A percentile compares a stretch with the other conserved stretches of the same genome.
phyloP scores from a whole-genome alignment of 2,888 invertebrate species.

The Parnassius smintheus region DNA sequence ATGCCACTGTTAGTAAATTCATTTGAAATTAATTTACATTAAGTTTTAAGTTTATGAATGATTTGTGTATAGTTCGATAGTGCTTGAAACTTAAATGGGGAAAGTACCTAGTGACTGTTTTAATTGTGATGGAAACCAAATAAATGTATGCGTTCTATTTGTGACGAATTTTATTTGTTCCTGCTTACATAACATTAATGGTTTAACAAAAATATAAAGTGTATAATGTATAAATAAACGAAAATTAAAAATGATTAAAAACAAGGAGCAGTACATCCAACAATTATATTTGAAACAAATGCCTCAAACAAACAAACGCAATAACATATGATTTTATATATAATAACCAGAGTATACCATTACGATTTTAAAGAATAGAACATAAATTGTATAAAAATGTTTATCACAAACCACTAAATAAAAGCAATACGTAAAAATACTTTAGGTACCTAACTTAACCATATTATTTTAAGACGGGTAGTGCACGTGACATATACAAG shows the following conservation, averaged over 20 bases:
- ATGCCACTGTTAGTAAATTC: constrained; percentile 22
- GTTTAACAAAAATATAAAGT: not conserved
- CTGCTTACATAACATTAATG: not conserved
- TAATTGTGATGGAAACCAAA: constrained; percentile 68
- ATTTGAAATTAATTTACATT: constrained; percentile 34
- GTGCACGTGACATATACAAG: no score
- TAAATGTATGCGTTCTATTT: constrained; percentile 54
- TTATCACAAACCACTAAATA: no score
- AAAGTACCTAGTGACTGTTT: constrained; percentile 38
- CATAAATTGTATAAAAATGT: no score
- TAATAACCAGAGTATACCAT: no score
- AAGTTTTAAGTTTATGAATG: constrained; percentile 34
- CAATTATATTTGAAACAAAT: constrained; percentile 10
- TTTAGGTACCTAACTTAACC: no score
- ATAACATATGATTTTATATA: no score
- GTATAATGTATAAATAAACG: constrained; percentile 1
- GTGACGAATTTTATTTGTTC: not conserved
- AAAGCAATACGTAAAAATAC: no score
- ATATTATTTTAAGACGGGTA: no score
- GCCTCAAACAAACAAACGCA: not conserved
- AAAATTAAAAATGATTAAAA: constrained; percentile 1
- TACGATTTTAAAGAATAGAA: no score
- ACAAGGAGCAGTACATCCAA: not conserved
- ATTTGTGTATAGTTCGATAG: constrained; percentile 27
- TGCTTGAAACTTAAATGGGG: constrained; percentile 32